Evolutionary conservation across 2,888 invertebrate species (phyloP).

Genomic region (Athalia rosae): DNA sequence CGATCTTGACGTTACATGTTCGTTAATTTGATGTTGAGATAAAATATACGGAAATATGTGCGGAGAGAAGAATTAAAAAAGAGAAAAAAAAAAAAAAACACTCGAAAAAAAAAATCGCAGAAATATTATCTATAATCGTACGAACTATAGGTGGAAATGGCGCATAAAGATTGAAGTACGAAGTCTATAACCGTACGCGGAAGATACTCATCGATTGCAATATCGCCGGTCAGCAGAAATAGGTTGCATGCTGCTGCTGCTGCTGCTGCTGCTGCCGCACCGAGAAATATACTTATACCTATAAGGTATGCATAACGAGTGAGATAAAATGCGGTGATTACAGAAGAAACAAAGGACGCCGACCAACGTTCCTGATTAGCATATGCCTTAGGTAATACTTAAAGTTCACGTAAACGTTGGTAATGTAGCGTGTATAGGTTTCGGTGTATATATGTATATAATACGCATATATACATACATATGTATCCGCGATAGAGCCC

Average conservation of each 20-base stretch:
- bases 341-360: constrained; percentile 57
- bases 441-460: neutral
- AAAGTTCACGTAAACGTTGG: constrained; percentile 53
- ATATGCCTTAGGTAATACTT: constrained; percentile 60
- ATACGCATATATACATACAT: neutral
- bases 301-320: constrained; percentile 33
- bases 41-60: neutral
- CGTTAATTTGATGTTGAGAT: too few relatives aligned
- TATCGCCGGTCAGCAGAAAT: neutral
- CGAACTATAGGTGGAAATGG: too few relatives aligned
- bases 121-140: neutral
- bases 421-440: neutral
- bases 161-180: too few relatives aligned
- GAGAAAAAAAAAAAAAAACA: neutral
- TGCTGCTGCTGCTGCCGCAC: neutral
- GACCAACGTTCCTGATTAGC: constrained; percentile 60
- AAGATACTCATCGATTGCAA: constrained; percentile 28
- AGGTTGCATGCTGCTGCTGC: too few relatives aligned
- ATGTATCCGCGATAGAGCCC: constrained; percentile 23
- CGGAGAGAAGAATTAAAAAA: neutral
- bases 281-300: neutral
- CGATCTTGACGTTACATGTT: too few relatives aligned
- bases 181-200: constrained; percentile 16
- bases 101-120: neutral
- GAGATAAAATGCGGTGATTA: constrained; percentile 43